Percentiles rank a stretch among this genome's conserved stretches.
These are phyloP conservation scores for Escarpia spicata DNA, from an alignment of 2,888 invertebrate genomes.

Conservation along the genomic window DNA sequence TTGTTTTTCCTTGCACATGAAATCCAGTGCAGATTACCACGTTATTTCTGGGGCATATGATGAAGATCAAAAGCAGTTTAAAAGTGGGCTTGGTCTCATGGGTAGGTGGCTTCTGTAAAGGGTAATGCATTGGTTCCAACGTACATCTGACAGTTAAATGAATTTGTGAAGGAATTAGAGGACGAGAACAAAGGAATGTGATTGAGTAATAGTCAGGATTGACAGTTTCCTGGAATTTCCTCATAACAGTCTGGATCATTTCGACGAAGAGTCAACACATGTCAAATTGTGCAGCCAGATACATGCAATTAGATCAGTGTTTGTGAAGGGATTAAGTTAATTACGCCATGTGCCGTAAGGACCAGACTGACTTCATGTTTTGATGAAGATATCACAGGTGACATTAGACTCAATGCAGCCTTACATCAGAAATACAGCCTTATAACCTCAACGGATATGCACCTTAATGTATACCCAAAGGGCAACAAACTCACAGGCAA, in stretches of 20 bases:
- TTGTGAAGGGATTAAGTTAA: not conserved
- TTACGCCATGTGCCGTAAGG: not conserved
- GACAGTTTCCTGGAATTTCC: not conserved
- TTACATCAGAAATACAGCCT: not conserved
- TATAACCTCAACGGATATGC: not conserved
- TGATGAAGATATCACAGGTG: not conserved
- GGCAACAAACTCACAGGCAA: not conserved
- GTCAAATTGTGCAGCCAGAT: not conserved
- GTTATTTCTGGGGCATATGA: not conserved
- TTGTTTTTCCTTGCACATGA: not conserved
- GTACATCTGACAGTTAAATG: not conserved
- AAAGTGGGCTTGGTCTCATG: not conserved
- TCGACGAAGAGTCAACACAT: not conserved
- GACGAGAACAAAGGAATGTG: not conserved
- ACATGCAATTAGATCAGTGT: not conserved
- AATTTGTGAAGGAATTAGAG: not conserved
- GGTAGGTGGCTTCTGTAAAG: not conserved
- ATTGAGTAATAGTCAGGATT: not conserved
- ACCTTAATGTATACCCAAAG: not conserved
- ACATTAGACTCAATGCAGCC: not conserved
- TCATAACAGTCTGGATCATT: not conserved
- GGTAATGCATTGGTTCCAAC: not conserved
- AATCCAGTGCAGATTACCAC: not conserved
- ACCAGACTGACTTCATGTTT: not conserved
- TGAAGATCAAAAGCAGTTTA: not conserved